Percentiles rank a stretch among this genome's conserved stretches.
Conservation (phyloP, 2,888 invertebrate species). For the Lottia scabra region DNA sequence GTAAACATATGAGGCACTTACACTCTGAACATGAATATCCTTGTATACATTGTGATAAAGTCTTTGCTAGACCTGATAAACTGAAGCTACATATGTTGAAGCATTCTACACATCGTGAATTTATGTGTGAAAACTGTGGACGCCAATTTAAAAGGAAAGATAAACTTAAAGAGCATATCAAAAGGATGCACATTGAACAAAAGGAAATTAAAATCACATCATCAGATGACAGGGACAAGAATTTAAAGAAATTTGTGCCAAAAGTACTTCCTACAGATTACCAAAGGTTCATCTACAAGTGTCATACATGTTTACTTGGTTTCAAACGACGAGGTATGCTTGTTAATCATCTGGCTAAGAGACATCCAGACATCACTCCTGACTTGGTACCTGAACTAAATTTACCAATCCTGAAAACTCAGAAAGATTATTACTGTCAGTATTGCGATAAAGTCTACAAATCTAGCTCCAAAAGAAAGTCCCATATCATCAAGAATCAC, state of each 20-base stretch:
- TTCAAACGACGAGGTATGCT: constrained; percentile 88
- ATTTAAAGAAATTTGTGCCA: constrained; percentile 73
- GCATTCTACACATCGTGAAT: constrained; percentile 78
- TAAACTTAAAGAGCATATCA: constrained; percentile 78
- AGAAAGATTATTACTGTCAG: constrained; percentile 85
- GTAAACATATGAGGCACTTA: constrained; percentile 81
- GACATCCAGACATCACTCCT: constrained; percentile 76
- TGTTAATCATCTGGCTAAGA: constrained; percentile 85
- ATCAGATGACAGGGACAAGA: constrained; percentile 30
- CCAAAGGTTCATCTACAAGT: constrained; percentile 81
- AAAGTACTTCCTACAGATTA: constrained; percentile 77
- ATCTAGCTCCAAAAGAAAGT: constrained; percentile 85
- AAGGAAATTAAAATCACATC: constrained; percentile 48
- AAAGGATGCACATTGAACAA: constrained; percentile 76
- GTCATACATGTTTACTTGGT: constrained; percentile 80
- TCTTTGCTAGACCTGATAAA: constrained; percentile 80
- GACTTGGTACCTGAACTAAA: constrained; percentile 78
- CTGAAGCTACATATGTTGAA: constrained; percentile 79
- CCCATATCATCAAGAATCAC: constrained; percentile 85
- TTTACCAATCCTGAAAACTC: constrained; percentile 82
- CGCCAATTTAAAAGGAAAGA: constrained; percentile 81
- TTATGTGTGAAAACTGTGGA: constrained; percentile 82
- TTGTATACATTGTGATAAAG: constrained; percentile 79
- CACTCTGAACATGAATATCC: constrained; percentile 79
- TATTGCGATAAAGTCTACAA: constrained; percentile 85